Base-by-base conservation (phyloP, 1,140 invertebrate species). In the Anadara kagoshimensis region DNA sequence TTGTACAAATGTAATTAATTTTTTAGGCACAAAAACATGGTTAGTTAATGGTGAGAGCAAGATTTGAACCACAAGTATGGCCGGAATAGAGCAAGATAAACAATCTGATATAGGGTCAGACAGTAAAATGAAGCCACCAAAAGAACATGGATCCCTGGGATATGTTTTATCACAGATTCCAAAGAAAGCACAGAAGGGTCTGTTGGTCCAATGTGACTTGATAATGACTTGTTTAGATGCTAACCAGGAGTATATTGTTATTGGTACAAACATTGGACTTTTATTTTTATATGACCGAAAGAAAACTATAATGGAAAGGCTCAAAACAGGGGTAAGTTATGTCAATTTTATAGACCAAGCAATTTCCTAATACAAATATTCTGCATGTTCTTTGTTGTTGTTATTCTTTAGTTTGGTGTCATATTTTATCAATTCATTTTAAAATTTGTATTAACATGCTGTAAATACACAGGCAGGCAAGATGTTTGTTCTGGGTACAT, bases 201-300 rank as follows among this genome's bases (percentile, higher is more conserved):
- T 97, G 76, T 94, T 95, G 45, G 81, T 70, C 43, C 89, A 93
- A 92, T 62, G 92, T 93, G 84, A 94, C 86, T 90, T 97, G 22
- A 93, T 92, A 82, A 91, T 97, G 53, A 96, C 95, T 11, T 96
- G 95, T 84, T 91, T 97, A n/a, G 94, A 95, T 90, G 93, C 92
- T 18, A 90, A 94, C 24, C 90, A 92, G 14, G 93, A 95, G 78
- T 96, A 94, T 86, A 92, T 98, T 69, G 95, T 93, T 5, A 86
- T 98, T 45, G 96, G 95, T 1, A 95, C 94, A 11, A 96, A 96
- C 90, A 91, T 94, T 44, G 96, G 96, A 0, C 89, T 96, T 51
- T 92, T 96, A 18, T 97, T 95, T 86, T 94, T 96, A 93, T 97
- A 93, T 87, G 92, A 95, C 85, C 91, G 96, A 78, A 92, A 92